Base-by-base conservation (phyloP, 2,888 invertebrate genomes). In the Troides oblongomaculatus region DNA sequence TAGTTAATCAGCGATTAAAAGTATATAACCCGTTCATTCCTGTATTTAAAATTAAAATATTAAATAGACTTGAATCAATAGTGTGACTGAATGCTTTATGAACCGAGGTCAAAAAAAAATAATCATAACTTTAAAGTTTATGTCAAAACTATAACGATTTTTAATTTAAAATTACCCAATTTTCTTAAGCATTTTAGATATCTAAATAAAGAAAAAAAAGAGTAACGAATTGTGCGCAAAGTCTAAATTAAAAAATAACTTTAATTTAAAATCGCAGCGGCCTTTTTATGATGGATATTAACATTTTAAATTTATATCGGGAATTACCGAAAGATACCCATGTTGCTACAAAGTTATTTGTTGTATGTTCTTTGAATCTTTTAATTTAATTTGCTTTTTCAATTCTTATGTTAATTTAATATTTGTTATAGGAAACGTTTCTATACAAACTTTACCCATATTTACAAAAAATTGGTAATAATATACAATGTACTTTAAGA, bases 281-380 rank as follows among this genome's bases (percentile, higher is more conserved):
- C 18, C 7, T n/a, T 64, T 57, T 57, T 64, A 58, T 50, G 2
- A 69, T 69, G 69, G 69, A 69, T 46, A 25, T 39, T 64, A 30
- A 62, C 18, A 50, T 58, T 39, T 50, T 66, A 58, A 62, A 57
- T 12, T 56, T 66, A n/a, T 46, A 63, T 66, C 62, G 53, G 23
- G 66, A 70, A 4, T 66, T 70, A 50, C 70, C 70, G 7, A 39
- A 66, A 59, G 66, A 66, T 25, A 58, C 56, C 70, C 76, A 74
- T 39, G 75, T 69, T 50, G 88, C 89, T 64, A 82, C 87, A 23
- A 85, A 83, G 75, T 75, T 77, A 76, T 64, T 89, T 66, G 75
- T 87, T 81, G 90, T 90, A 79, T 67, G 77, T 56, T 61, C 10
- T n/a, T 36, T 8, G n/a, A 14, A 65, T 25, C 62, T 30, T 59